Evolutionary conservation across 2,113 vertebrate genomes (phyloP).

Genomic region (Dipodomys ordii): DNA sequence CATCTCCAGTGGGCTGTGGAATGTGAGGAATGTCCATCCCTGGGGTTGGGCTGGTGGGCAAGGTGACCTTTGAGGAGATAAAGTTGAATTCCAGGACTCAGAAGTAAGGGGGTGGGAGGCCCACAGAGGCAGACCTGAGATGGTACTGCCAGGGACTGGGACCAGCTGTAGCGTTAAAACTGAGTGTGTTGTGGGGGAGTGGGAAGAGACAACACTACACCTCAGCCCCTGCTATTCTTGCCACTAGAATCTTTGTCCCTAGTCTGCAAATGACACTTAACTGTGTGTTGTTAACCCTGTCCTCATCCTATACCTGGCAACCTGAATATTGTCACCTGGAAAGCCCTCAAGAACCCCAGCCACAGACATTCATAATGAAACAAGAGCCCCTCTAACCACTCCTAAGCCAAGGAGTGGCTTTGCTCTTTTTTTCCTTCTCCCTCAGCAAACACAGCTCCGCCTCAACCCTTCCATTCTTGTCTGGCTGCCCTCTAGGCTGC

Average conservation of each 20-base stretch:
- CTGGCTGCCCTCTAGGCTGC: background rate
- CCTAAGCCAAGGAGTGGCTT: background rate
- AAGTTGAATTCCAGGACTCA: conserved; percentile 71
- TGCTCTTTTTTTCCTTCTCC: background rate
- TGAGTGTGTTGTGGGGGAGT: background rate
- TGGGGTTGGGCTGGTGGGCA: conserved; percentile 57
- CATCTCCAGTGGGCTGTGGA: conserved; percentile 42
- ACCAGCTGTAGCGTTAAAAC: background rate
- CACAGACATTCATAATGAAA: no score
- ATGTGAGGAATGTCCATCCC: conserved; percentile 78
- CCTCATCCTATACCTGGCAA: background rate
- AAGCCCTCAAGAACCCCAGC: background rate
- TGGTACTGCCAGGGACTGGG: conserved; percentile 62
- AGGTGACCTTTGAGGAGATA: conserved; percentile 80
- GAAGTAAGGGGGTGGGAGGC: conserved; percentile 4
- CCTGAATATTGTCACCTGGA: background rate
- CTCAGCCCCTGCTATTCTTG: background rate
- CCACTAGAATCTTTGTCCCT: background rate
- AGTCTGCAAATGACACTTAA: background rate
- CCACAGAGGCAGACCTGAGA: conserved; percentile 2
- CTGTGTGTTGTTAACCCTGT: background rate
- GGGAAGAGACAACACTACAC: background rate
- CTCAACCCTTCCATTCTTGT: background rate
- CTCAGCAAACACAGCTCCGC: background rate
- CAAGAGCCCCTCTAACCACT: no score